Evolutionary conservation across 2,797 vertebrate genomes (phyloP).

Genomic region (Aldrovandia affinis): DNA sequence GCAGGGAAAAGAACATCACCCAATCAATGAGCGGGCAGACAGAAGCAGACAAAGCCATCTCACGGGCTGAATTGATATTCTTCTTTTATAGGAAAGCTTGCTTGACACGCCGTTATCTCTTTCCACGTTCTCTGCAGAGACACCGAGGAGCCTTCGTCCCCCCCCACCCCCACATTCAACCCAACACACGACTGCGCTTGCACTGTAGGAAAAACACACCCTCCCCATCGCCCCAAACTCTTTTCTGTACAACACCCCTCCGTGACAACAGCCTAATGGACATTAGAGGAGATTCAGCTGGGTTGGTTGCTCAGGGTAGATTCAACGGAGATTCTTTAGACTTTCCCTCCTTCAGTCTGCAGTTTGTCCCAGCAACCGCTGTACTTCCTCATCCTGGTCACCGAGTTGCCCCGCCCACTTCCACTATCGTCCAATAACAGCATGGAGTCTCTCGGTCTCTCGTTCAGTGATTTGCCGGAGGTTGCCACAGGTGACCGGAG

Average conservation of each 20-base stretch:
- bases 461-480: background rate
- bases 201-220: conserved; percentile 4
- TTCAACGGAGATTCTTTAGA: conserved; percentile 41
- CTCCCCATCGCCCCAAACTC: background rate
- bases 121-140: background rate
- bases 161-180: background rate
- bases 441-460: background rate
- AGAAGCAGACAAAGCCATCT: background rate
- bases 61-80: background rate
- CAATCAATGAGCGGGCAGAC: conserved; percentile 8
- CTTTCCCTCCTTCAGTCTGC: background rate
- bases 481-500: background rate
- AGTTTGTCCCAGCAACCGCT: background rate
- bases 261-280: conserved; percentile 49
- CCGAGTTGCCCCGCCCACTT: background rate
- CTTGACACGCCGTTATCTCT: background rate
- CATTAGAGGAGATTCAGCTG: conserved; percentile 46
- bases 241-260: conserved; percentile 56
- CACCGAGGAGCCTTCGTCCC: background rate
- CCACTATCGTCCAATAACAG: background rate
- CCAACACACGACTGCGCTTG: background rate
- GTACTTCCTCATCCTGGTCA: background rate
- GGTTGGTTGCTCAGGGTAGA: conserved; percentile 39
- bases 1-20: background rate
- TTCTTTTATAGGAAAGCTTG: background rate